Percentiles rank a stretch among this genome's conserved stretches.
These are phyloP conservation scores for Centropus unirufus DNA, from an alignment of 2,113 vertebrate genomes.

Conservation along the genomic window DNA sequence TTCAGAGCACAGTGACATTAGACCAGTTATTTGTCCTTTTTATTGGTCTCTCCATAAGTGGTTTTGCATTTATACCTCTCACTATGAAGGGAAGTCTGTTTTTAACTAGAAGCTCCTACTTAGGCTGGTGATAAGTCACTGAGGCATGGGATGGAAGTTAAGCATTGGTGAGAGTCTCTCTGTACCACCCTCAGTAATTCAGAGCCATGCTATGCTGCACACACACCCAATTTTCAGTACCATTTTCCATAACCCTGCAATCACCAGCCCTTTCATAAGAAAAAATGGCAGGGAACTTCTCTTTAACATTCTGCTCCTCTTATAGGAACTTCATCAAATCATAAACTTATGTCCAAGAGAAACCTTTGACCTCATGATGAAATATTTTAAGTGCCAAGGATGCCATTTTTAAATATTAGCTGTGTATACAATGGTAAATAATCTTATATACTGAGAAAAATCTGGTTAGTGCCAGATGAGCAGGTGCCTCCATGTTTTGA, in stretches of 20 bases:
- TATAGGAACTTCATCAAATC: not conserved
- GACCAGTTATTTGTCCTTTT: not conserved
- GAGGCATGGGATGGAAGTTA: not conserved
- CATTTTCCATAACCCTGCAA: not conserved
- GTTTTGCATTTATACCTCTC: not conserved
- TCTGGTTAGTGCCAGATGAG: not conserved
- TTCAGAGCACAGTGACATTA: not conserved
- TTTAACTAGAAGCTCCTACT: not conserved
- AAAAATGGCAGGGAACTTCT: not conserved
- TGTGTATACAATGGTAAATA: not conserved
- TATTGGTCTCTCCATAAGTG: not conserved
- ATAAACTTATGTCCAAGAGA: not conserved
- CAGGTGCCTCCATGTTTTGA: not conserved
- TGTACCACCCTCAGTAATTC: not conserved
- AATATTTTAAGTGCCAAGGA: not conserved
- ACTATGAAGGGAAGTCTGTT: not conserved
- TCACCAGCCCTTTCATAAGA: not conserved
- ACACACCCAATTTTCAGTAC: not conserved
- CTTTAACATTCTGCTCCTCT: not conserved
- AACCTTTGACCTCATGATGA: not conserved
- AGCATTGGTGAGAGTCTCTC: not conserved
- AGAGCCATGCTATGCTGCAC: not conserved
- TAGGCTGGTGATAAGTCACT: not conserved
- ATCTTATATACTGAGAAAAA: not conserved
- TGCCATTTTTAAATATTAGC: not conserved